phyloP scores from a whole-genome alignment of 2,888 invertebrate genomes.

The Lycaena phlaeas region DNA sequence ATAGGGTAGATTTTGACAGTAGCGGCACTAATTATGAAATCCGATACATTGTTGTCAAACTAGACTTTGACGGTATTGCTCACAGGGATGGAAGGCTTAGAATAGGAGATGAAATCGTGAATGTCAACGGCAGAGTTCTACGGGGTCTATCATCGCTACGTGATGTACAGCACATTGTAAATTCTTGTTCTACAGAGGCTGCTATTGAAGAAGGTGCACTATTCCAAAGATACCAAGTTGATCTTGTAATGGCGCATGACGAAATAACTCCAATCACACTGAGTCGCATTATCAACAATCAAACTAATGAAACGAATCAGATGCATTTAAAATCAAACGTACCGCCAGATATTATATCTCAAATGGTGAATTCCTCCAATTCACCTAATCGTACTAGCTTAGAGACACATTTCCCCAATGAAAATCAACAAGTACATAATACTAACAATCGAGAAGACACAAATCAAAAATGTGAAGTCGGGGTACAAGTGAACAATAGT shows the following conservation, averaged over 20 bases:
- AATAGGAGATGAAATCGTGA: slow-evolving; percentile 91
- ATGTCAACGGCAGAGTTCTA: slow-evolving; percentile 87
- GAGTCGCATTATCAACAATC: slow-evolving; percentile 55
- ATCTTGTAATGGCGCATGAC: slow-evolving; percentile 77
- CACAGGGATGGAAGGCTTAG: slow-evolving; percentile 86
- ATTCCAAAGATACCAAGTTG: slow-evolving; percentile 67
- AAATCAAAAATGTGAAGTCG: slow-evolving; percentile 44
- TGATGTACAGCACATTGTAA: slow-evolving; percentile 75
- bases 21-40: slow-evolving; percentile 72
- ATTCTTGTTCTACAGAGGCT: slow-evolving; percentile 65
- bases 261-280: slow-evolving; percentile 72
- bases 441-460: slow-evolving; percentile 30
- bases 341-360: slow-evolving; percentile 64
- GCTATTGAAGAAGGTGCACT: slow-evolving; percentile 44
- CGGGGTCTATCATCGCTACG: slow-evolving; percentile 79
- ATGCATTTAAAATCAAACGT: slow-evolving; percentile 33
- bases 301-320: slow-evolving; percentile 36
- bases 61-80: slow-evolving; percentile 77
- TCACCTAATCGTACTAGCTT: slow-evolving; percentile 56
- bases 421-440: slow-evolving; percentile 36
- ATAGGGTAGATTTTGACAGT: slow-evolving; percentile 67
- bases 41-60: slow-evolving; percentile 75
- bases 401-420: slow-evolving; percentile 61
- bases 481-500: slow-evolving; percentile 44
- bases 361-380: slow-evolving; percentile 56